Evolutionary conservation across 1,140 invertebrate species (phyloP).

Genomic region (Drusus annulatus): DNA sequence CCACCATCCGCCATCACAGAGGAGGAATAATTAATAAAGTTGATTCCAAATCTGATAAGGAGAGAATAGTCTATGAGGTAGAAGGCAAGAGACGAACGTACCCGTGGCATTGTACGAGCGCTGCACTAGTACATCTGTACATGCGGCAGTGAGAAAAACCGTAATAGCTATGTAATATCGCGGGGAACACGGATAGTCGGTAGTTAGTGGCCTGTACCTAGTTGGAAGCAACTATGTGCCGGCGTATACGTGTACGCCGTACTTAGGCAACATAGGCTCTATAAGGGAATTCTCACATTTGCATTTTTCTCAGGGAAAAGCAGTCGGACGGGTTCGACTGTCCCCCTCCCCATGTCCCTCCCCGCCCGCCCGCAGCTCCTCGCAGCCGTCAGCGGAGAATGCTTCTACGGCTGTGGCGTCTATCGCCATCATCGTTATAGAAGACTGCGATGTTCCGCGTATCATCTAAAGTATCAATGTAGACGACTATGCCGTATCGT

Average conservation of each 20-base stretch:
- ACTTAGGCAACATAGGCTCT: slow-evolving; percentile 32
- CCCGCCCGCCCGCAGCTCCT: background rate
- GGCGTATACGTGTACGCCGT: no score
- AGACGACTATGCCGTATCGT: no score
- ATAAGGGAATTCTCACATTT: slow-evolving; percentile 52
- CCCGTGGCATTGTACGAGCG: no score
- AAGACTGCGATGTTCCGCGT: background rate
- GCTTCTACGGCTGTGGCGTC: background rate
- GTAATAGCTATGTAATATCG: slow-evolving; percentile 17
- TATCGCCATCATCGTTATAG: slow-evolving; percentile 1
- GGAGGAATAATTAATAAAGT: slow-evolving; percentile 6
- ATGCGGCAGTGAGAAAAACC: slow-evolving; percentile 1
- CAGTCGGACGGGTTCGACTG: slow-evolving; percentile 51
- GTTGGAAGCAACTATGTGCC: no score
- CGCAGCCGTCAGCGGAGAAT: background rate
- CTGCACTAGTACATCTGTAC: no score
- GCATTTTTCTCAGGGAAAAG: slow-evolving; percentile 59
- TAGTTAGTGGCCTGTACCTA: no score
- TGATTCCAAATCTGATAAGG: background rate
- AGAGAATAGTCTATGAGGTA: no score
- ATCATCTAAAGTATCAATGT: no score
- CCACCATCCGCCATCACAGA: background rate
- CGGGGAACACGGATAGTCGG: background rate
- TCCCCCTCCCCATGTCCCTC: slow-evolving; percentile 40
- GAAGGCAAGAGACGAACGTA: no score